Conservation (phyloP, 1,140 invertebrate species). For the Sarcophaga peregrina region DNA sequence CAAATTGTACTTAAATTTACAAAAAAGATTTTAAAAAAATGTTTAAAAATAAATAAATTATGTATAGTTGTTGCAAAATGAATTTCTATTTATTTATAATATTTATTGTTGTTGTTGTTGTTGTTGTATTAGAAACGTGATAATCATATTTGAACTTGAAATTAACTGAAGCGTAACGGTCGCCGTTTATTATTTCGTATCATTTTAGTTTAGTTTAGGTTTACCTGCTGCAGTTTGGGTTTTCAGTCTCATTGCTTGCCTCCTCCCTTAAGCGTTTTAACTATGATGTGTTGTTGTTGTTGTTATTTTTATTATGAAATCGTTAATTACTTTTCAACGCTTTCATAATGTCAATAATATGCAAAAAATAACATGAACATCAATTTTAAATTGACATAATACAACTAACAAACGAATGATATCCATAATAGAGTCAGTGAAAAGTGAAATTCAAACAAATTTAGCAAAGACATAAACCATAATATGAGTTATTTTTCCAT, state of each 20-base stretch:
- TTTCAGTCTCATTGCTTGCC: neutral
- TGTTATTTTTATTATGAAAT: neutral
- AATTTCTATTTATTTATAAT: neutral
- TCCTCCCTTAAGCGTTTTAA: neutral
- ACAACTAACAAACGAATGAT: no score
- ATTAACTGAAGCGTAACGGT: conserved; percentile 42
- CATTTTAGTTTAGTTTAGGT: neutral
- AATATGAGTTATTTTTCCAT: no score
- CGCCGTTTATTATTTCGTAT: neutral
- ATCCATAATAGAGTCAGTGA: no score
- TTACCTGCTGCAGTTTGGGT: conserved; percentile 1
- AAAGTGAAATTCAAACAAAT: no score
- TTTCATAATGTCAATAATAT: conserved; percentile 35
- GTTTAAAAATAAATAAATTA: neutral
- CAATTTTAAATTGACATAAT: neutral
- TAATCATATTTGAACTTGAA: conserved; percentile 46
- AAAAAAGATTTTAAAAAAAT: neutral
- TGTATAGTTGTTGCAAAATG: neutral
- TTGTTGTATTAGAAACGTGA: conserved; percentile 5
- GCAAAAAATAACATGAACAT: conserved; percentile 26
- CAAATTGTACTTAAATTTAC: conserved; percentile 38
- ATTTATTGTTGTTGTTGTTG: neutral
- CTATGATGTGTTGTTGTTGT: neutral
- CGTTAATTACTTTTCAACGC: conserved; percentile 31
- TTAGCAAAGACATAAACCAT: no score